Base-by-base conservation (phyloP, 1,140 invertebrate species). In the Atta texana region DNA sequence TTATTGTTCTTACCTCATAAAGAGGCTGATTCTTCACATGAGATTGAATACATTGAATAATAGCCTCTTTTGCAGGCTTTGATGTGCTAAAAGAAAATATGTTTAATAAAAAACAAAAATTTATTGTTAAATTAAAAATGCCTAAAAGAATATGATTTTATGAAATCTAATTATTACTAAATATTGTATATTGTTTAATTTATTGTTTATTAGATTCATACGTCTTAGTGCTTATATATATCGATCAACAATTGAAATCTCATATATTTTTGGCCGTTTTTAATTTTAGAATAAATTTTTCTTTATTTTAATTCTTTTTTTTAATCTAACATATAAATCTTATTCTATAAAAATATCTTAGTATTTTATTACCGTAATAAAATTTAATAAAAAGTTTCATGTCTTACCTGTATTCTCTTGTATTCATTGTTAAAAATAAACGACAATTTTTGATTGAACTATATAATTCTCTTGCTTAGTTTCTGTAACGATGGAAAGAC, bases 401-500 rank as follows among this genome's bases (percentile, higher is more conserved):
- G n/a, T 16, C 34, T 39, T 85, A 76, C 71, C 59, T 85, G 31
- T n/a, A n/a, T n/a, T 21, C 14, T 53, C 55, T 66, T 49, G 31
- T 64, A 66, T 85, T 77, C 16, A 6, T 53, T 14, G 64, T 39
- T 39, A 86, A 80, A 69, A 80, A 86, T 77, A 80, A 66, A 14
- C 64, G 53, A 68, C 44, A 69, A 49, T 80, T 21, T 59, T 34
- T 34, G 31, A 34, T 34, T 8, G 51, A 8, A 80, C 12, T 69
- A 14, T 16, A 57, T 66, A 86, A 69, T 69, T 21, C n/a, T 57
- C 44, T 44, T 80, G 39, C 21, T 71, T 51, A 78, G 39, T 78
- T 86, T 39, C 85, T 86, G 75, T 10, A 86, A 86, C 28, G 64
- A 69, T 39, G 14, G 49, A 81, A 85, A 71, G 51, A 16, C 55